phyloP scores from a whole-genome alignment of 2,113 vertebrate species.

The Dicentrarchus labrax region DNA sequence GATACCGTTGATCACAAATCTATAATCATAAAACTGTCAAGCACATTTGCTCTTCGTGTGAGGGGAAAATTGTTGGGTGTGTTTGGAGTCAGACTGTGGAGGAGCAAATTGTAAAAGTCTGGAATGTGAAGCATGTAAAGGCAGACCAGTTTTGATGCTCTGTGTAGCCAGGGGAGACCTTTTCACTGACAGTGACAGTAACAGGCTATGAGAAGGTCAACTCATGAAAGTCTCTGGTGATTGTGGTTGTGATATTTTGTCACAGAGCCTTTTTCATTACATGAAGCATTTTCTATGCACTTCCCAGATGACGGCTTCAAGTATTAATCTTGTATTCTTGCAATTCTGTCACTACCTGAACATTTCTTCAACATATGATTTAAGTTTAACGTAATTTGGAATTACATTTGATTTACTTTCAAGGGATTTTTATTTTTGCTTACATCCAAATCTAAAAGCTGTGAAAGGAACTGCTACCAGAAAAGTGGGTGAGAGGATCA shows the following conservation, averaged over 20 bases:
- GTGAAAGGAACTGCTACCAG: not conserved
- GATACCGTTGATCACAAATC: constrained; percentile 48
- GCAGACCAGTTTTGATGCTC: constrained; percentile 43
- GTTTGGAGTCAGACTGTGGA: constrained; percentile 28
- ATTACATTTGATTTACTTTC: not conserved
- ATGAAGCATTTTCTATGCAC: not conserved
- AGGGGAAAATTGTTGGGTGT: constrained; percentile 16
- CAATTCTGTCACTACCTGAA: constrained; percentile 9
- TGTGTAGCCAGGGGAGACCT: constrained; percentile 58
- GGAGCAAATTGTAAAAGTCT: constrained; percentile 39
- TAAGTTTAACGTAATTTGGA: not conserved
- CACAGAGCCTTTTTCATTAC: constrained; percentile 16
- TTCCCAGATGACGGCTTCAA: constrained; percentile 5
- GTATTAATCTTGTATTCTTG: constrained; percentile 8
- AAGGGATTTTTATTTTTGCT: not conserved
- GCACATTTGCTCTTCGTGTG: constrained; percentile 28
- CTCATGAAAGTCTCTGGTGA: constrained; percentile 35
- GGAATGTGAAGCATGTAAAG: constrained; percentile 69
- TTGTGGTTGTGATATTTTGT: constrained; percentile 45
- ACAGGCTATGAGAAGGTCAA: constrained; percentile 65
- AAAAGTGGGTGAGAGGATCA: not conserved
- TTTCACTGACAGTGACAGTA: constrained; percentile 58
- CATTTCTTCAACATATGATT: constrained; percentile 11
- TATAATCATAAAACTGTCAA: constrained; percentile 49
- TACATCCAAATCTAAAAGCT: not conserved